Conservation (phyloP, 1,140 invertebrate genomes). For the Phenacoccus solenopsis region DNA sequence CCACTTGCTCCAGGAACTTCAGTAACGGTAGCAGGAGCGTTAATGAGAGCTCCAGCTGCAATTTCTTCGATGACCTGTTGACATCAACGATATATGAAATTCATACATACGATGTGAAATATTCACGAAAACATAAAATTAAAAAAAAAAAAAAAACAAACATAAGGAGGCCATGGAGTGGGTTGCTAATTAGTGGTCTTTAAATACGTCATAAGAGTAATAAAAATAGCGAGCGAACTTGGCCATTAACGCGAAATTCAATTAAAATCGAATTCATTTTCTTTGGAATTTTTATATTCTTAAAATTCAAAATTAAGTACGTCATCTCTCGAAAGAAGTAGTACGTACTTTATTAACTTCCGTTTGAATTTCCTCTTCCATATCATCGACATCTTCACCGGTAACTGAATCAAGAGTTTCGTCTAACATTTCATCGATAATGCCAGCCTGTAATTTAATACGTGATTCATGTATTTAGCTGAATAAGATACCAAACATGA, state of each 20-base stretch:
- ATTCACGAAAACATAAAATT: no score
- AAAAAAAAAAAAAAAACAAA: not conserved
- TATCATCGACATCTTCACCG: constrained; percentile 68
- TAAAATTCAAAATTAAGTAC: not conserved
- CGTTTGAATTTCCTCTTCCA: constrained; percentile 83
- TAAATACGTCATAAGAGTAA: not conserved
- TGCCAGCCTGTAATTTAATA: constrained; percentile 56
- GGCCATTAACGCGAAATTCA: not conserved
- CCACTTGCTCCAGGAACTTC: constrained; percentile 48
- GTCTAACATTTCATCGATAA: constrained; percentile 98
- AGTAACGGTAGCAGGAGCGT: constrained; percentile 55
- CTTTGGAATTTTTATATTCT: not conserved
- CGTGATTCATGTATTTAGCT: not conserved
- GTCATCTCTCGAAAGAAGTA: not conserved
- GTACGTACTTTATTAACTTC: constrained; percentile 74
- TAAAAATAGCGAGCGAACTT: not conserved
- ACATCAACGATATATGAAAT: constrained; percentile 18
- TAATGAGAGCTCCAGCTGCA: constrained; percentile 82
- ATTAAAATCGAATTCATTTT: not conserved
- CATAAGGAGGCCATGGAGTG: constrained; percentile 5
- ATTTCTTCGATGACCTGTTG: constrained; percentile 46
- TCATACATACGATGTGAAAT: not conserved
- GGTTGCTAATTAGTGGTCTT: not conserved
- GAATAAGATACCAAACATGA: not conserved
- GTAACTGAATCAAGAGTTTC: constrained; percentile 81